Evolutionary conservation across 2,888 invertebrate species (phyloP).

Genomic region (Pristionchus arcanus): DNA sequence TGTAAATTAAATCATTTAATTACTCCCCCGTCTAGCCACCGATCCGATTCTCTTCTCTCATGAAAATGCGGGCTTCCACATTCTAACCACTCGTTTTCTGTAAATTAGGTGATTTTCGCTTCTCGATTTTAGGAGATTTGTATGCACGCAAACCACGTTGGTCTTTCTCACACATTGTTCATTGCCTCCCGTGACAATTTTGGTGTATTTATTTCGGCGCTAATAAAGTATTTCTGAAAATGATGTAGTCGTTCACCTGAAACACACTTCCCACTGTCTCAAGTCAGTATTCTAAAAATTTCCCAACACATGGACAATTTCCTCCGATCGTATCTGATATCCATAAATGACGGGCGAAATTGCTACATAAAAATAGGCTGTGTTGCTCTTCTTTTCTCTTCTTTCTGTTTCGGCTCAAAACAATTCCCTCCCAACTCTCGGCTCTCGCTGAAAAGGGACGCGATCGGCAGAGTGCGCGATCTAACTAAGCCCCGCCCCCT

Average conservation of each 20-base stretch:
- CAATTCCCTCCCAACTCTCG: not conserved
- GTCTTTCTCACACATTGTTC: not conserved
- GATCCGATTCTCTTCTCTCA: slow-evolving; percentile 24
- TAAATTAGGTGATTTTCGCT: slow-evolving; percentile 26
- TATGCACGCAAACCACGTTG: not conserved
- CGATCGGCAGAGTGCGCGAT: not conserved
- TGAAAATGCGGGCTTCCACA: not conserved
- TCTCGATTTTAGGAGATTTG: slow-evolving; percentile 8
- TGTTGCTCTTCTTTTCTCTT: not conserved
- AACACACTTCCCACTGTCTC: no score
- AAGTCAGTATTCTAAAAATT: no score
- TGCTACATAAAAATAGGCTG: slow-evolving; percentile 2
- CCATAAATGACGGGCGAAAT: not conserved
- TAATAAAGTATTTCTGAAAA: slow-evolving; percentile 27
- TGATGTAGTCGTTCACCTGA: no score
- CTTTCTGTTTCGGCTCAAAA: slow-evolving; percentile 18
- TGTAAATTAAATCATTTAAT: no score
- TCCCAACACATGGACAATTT: not conserved
- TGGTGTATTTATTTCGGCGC: slow-evolving; percentile 24
- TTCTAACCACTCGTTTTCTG: slow-evolving; percentile 4
- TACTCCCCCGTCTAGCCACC: not conserved
- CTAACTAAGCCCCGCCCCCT: slow-evolving; percentile 6
- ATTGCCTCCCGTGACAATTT: slow-evolving; percentile 6
- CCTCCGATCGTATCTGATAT: not conserved
- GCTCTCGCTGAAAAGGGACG: not conserved